Conservation (phyloP, 2,888 invertebrate species). For the Spodoptera picta region DNA sequence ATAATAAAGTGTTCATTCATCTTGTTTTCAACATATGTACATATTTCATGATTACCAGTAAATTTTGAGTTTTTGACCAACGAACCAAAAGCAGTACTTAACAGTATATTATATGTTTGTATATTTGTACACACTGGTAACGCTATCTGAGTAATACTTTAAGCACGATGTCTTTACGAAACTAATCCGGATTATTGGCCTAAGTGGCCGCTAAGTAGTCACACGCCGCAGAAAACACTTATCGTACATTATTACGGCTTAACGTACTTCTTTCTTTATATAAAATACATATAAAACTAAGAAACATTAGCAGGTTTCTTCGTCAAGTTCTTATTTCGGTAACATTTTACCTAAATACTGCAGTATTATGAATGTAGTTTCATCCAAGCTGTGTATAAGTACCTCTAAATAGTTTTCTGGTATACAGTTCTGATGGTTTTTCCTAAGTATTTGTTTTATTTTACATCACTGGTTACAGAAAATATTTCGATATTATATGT, state of each 20-base stretch:
- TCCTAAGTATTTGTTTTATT: too few species aligned
- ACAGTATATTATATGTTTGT: neutral
- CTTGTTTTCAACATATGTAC: too few species aligned
- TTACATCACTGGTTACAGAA: too few species aligned
- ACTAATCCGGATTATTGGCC: conserved; percentile 52
- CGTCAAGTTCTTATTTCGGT: neutral
- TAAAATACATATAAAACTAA: conserved; percentile 33
- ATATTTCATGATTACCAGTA: neutral
- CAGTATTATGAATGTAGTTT: too few species aligned
- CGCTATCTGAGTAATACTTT: conserved; percentile 45
- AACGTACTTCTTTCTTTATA: conserved; percentile 33
- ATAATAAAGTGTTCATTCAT: too few species aligned
- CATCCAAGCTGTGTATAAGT: too few species aligned
- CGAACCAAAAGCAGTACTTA: neutral
- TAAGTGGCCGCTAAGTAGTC: conserved; percentile 47
- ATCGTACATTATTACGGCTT: conserved; percentile 43
- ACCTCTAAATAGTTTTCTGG: too few species aligned
- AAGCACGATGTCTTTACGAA: conserved; percentile 40
- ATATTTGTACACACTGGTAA: conserved; percentile 10
- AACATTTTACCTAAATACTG: too few species aligned
- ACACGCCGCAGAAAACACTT: conserved; percentile 48
- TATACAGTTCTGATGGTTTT: too few species aligned
- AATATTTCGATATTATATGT: too few species aligned
- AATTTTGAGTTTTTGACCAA: too few species aligned
- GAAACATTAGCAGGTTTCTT: conserved; percentile 31